These are phyloP conservation scores for Archegozetes longisetosus DNA, from an alignment of 1,140 invertebrate species.

Conservation along the genomic window DNA sequence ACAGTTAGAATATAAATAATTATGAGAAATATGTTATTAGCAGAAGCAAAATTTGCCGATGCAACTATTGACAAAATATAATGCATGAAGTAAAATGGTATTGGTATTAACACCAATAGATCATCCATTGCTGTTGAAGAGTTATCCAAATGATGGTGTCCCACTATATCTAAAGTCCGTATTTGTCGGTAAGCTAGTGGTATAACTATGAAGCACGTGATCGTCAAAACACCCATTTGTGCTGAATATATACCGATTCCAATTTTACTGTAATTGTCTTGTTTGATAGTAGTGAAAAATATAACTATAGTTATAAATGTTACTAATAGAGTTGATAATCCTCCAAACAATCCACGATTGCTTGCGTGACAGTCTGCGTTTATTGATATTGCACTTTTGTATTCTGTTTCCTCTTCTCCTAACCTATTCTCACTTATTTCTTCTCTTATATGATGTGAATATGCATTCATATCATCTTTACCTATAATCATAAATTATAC, in stretches of 20 bases:
- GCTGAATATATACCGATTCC: slow-evolving; percentile 22
- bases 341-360: slow-evolving; percentile 49
- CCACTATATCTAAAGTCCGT: slow-evolving; percentile 38
- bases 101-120: slow-evolving; percentile 47
- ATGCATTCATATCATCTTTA: slow-evolving; percentile 1
- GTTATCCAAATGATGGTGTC: slow-evolving; percentile 34
- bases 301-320: slow-evolving; percentile 46
- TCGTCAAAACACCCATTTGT: slow-evolving; percentile 31
- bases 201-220: slow-evolving; percentile 34
- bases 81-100: slow-evolving; percentile 53
- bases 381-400: slow-evolving; percentile 40
- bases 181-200: slow-evolving; percentile 35
- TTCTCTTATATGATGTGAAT: slow-evolving; percentile 12
- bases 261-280: slow-evolving; percentile 27
- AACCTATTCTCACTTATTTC: slow-evolving; percentile 18
- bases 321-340: slow-evolving; percentile 43
- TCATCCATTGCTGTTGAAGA: slow-evolving; percentile 50
- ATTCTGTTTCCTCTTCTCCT: slow-evolving; percentile 19
- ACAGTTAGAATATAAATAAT: slow-evolving; percentile 10
- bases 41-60: slow-evolving; percentile 31
- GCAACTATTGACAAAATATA: slow-evolving; percentile 45
- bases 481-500: neutral
- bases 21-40: slow-evolving; percentile 5
- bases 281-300: slow-evolving; percentile 45
- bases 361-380: slow-evolving; percentile 53